Evolutionary conservation across 2,888 invertebrate genomes (phyloP), one percentile per base, ranked within the genome.

Genomic region (Cheilosia grossa): DNA sequence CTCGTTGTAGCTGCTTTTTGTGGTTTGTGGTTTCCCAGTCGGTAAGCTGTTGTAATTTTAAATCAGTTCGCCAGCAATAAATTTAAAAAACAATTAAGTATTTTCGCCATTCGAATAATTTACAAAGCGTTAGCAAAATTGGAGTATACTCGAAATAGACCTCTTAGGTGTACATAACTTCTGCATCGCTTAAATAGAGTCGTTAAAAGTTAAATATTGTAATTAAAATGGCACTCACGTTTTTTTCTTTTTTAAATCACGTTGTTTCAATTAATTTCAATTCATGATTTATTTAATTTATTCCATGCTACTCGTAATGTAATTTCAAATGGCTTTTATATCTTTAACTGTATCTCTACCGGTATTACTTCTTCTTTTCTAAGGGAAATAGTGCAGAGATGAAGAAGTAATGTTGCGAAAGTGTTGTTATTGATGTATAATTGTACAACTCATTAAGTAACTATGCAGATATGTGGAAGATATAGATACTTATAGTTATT

Each of bases 141-240:
- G 2, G 30, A 30, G 54, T 58, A 64, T 37, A 47, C 53, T 44
- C 40, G 30, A 49, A 80, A 61, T 63, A 1, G 13, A 54, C 37
- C 15, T 49, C 21, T 4, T 1, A 37, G 33, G 33, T 37, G 33
- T 37, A 37, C 13, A 51, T 49, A 49, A 4, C 10, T 51, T 63
- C 37, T 56, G 27, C 59, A 51, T 33, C 24, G 56, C 33, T 21
- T 49, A 54, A 19, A 21, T 24, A 47, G 40, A 70, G 59, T 72
- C 58, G 40, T 72, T 49, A 66, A 77, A 15, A 30, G 33, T 77
- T 70, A 40, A 82, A 72, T 7, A 56, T 7, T 66, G 63, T 63
- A 69, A 73, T 82, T 79, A 73, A 33, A 67, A 82, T 78, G 73
- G 24, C 27, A n/a, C 51, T 63, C 82, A 79, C 82, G 82, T 83